Base-by-base conservation (phyloP, 2,888 invertebrate species). In the Linnaemya tessellans region DNA sequence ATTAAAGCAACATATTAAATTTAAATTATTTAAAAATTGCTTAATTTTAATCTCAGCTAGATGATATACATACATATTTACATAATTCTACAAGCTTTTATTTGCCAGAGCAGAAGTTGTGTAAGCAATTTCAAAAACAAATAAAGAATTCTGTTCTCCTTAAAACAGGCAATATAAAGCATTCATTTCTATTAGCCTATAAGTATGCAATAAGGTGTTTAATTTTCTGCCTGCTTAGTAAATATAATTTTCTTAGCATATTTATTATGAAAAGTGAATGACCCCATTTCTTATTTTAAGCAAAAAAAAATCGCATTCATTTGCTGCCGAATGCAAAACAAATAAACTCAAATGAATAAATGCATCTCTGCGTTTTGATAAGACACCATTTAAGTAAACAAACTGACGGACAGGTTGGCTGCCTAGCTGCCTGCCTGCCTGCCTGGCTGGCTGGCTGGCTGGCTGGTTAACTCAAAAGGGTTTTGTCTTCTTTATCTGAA, bases 331-430 rank as follows among this genome's bases (percentile, higher is more conserved):
- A 73, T 71, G 58, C 79, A 74, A 85, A 79, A 71, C 79, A 85
- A 85, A 85, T 85, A 85, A 15, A 82, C 64, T 70, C 85, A 82
- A 85, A 79, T 82, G 85, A 81, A 81, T 85, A 85, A 85, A 79
- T 85, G 74, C 85, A 85, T 85, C 83, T 86, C 86, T 83, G 83
- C 79, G 73, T 75, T 60, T 75, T 83, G 83, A 86, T 86, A 86
- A 84, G 83, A 80, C 65, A 80, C 83, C 80, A 74, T 81, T 85
- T 85, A 58, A 78, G 74, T 70, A 79, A 85, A 79, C 84, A 82
- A 74, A 67, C 75, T 35, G 25, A 68, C n/a, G 60, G 13, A 49
- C 41, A 11, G 3, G 25, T 30, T 11, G 8, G 25, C 43, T 46
- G 58, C 11, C 49, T 51, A 35, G 15, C 22, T 75, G 51, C n/a